Evolutionary conservation across 2,888 invertebrate species (phyloP).

Genomic region (Ophion obscuratus): DNA sequence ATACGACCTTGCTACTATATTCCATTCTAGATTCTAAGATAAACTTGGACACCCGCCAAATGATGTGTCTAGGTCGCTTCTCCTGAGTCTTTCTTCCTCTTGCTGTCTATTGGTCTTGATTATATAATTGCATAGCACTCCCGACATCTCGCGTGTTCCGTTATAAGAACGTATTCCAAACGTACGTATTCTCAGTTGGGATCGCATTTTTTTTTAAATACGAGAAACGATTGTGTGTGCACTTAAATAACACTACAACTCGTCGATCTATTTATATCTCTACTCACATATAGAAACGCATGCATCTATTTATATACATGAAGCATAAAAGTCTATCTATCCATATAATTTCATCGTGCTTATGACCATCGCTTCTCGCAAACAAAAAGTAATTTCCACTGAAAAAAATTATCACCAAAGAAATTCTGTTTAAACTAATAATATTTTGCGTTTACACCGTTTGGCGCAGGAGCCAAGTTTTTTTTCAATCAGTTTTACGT

Average conservation of each 20-base stretch:
- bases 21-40: conserved; percentile 80
- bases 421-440: conserved; percentile 40
- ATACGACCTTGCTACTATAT: conserved; percentile 81
- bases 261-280: conserved; percentile 21
- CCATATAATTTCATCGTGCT: conserved; percentile 49
- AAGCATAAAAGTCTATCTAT: conserved; percentile 14
- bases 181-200: conserved; percentile 35
- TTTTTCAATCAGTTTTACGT: conserved; percentile 30
- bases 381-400: conserved; percentile 60
- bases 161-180: conserved; percentile 43
- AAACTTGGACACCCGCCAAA: conserved; percentile 81
- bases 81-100: conserved; percentile 43
- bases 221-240: conserved; percentile 14
- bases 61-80: conserved; percentile 81
- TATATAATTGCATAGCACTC: conserved; percentile 15
- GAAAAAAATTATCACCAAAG: conserved; percentile 41
- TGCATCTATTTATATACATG: conserved; percentile 8
- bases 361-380: conserved; percentile 46
- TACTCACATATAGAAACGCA: conserved; percentile 2
- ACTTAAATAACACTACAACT: conserved; percentile 24
- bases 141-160: conserved; percentile 31
- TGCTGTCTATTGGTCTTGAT: conserved; percentile 39
- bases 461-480: conserved; percentile 58
- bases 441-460: conserved; percentile 51
- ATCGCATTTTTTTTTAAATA: conserved; percentile 6